Base-by-base conservation (phyloP, 2,888 invertebrate genomes). In the Melikaiella ostensackeni region DNA sequence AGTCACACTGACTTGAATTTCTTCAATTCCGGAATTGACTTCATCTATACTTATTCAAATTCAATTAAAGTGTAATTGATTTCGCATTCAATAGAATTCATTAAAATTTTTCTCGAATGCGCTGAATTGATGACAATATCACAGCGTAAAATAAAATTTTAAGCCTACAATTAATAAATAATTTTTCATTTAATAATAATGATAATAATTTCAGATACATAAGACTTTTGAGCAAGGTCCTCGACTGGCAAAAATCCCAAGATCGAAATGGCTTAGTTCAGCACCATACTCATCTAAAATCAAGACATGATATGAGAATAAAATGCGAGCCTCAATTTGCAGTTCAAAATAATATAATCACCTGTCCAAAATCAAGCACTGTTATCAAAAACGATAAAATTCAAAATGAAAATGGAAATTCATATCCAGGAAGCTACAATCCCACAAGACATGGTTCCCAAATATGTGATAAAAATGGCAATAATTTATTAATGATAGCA, bases 201-300 rank as follows among this genome's bases (percentile, higher is more conserved):
- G 4, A 57, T 19, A 33, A 30, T 21, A 21, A 75, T 88, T 86
- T 64, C 90, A 96, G 96, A 87, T 99, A 99, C 91, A 98, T 98
- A 82, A 95, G 95, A 74, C 93, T 98, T 0, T 93, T 98, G 33
- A 95, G 95, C 80, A 96, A 95, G 88, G 97, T 98, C 0, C 91
- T 98, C 16, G 97, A 98, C 86, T 98, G 97, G 97, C 98, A 98
- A 92, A 96, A 93, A 82, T 73, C 88, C 86, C 19, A 92, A 90
- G 62, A 88, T 9, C 85, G 84, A 19, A 89, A 86, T 63, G 86
- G 84, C 16, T 35, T 76, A 30, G 81, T 89, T 33, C 83, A 90
- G 35, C 88, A 88, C 81, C 86, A 91, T 74, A 90, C 90, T 0
- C 86, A 91, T 74, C 79, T 89, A 35, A 83, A 91, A 27, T 84